Evolutionary conservation across 2,888 invertebrate species (phyloP).

Genomic region (Plagiodera versicolora): DNA sequence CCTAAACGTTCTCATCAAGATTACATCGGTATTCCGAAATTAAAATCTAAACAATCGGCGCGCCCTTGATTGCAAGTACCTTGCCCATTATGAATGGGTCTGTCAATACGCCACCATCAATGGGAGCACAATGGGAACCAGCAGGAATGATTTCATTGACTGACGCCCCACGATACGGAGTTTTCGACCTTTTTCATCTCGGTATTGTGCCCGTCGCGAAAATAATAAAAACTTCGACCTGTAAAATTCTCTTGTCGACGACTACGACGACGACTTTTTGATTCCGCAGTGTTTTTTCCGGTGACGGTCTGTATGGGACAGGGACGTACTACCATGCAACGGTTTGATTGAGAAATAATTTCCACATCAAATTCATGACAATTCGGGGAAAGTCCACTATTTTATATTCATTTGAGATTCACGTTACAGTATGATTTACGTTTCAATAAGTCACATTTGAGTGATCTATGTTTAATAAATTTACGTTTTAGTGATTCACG

Average conservation of each 20-base stretch:
- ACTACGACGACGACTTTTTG: background rate
- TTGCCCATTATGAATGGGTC: constrained; percentile 41
- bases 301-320: background rate
- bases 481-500: too few species aligned
- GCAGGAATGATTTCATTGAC: constrained; percentile 47
- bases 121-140: constrained; percentile 44
- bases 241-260: constrained; percentile 20
- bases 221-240: constrained; percentile 32
- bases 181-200: constrained; percentile 47
- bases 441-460: too few species aligned
- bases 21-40: constrained; percentile 48
- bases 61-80: constrained; percentile 41
- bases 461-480: too few species aligned
- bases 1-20: constrained; percentile 44
- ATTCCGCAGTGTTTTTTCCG: background rate
- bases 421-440: too few species aligned
- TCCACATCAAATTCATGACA: too few species aligned
- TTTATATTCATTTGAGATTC: too few species aligned
- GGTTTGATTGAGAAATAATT: too few species aligned
- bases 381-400: too few species aligned
- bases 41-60: constrained; percentile 46
- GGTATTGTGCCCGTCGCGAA: constrained; percentile 34
- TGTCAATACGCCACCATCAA: constrained; percentile 52
- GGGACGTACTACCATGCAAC: constrained; percentile 2
- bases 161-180: constrained; percentile 50